phyloP scores from a whole-genome alignment of 2,113 vertebrate species.

The Ceyx cyanopectus region DNA sequence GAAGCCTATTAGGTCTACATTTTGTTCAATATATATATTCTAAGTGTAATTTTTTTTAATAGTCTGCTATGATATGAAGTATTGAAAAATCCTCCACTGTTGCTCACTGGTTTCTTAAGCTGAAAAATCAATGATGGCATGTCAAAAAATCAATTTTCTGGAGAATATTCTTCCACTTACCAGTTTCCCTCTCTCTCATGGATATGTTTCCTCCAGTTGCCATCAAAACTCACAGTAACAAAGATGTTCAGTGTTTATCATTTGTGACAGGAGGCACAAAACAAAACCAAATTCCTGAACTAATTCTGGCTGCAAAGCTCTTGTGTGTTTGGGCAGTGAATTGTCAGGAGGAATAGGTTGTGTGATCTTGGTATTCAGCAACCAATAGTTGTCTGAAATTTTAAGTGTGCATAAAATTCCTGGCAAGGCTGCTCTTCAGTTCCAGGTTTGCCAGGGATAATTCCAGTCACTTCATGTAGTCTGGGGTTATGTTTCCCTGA shows the following conservation, averaged over 20 bases:
- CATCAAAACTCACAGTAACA: constrained; percentile 3
- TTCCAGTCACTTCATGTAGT: neutral
- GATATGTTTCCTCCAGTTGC: neutral
- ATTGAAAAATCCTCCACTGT: constrained; percentile 35
- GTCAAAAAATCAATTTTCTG: neutral
- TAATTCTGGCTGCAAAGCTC: neutral
- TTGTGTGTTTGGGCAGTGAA: neutral
- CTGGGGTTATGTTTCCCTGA: neutral
- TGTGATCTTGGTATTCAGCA: neutral
- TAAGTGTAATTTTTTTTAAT: neutral
- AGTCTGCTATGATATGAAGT: constrained; percentile 22
- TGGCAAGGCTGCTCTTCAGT: neutral
- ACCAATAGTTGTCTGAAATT: neutral
- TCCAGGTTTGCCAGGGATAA: neutral
- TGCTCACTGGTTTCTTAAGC: constrained; percentile 19
- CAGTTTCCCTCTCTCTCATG: neutral
- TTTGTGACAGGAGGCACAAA: constrained; percentile 7
- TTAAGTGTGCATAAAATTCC: neutral
- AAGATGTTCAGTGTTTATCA: constrained; percentile 19
- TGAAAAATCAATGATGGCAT: constrained; percentile 6
- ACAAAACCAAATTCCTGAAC: neutral
- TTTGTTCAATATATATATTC: neutral
- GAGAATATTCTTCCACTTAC: neutral
- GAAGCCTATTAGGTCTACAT: neutral
- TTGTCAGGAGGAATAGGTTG: neutral